phyloP scores from a whole-genome alignment of 2,113 vertebrate genomes.

The Mormoops blainvillei region DNA sequence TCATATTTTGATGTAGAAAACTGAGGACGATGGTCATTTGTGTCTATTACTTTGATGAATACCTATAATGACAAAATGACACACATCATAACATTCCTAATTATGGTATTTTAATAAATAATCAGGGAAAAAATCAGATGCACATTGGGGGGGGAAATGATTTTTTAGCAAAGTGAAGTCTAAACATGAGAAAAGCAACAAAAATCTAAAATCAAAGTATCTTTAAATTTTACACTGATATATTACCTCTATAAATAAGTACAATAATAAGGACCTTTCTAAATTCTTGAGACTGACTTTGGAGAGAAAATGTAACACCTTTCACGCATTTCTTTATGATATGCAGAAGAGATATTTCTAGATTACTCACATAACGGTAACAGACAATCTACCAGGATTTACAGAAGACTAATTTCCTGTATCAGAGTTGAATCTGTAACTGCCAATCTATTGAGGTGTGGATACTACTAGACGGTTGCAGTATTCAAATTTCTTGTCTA shows the following conservation, averaged over 20 bases:
- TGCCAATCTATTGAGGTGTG: neutral
- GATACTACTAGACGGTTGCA: neutral
- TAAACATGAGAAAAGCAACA: neutral
- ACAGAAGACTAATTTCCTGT: neutral
- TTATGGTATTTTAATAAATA: neutral
- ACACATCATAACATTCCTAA: neutral
- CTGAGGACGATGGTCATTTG: slow-evolving; percentile 96
- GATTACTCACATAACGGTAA: neutral
- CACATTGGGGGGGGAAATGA: neutral
- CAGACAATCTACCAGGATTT: neutral
- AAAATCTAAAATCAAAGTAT: neutral
- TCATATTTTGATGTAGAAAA: slow-evolving; percentile 91
- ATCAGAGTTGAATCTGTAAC: neutral
- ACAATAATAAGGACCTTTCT: neutral
- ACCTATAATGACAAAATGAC: slow-evolving; percentile 81
- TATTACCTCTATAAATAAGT: neutral
- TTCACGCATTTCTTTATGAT: neutral
- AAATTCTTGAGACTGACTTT: neutral
- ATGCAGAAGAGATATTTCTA: neutral
- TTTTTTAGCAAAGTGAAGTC: neutral
- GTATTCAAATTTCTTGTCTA: neutral
- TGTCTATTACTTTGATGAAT: slow-evolving; percentile 96
- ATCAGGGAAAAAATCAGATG: neutral
- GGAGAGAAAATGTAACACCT: neutral
- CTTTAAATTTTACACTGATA: neutral